Conservation (phyloP, 2,888 invertebrate species). For the Microplitis deprimator region DNA sequence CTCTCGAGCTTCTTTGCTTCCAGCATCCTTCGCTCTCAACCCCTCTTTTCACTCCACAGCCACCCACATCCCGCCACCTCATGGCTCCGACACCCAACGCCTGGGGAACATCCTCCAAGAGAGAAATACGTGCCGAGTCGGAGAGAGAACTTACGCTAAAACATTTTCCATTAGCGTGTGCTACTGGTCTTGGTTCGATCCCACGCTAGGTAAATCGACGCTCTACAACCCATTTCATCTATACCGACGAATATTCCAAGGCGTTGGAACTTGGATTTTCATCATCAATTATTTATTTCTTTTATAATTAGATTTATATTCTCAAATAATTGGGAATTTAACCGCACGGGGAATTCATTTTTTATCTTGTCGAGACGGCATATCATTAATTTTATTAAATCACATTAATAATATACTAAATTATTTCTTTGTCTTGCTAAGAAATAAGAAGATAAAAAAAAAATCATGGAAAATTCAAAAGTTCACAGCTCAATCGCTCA, state of each 20-base stretch:
- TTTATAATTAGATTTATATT: neutral
- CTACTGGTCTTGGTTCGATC: constrained; percentile 45
- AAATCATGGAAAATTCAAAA: too few species aligned
- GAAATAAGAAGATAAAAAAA: too few species aligned
- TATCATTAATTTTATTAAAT: neutral
- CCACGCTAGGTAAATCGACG: constrained; percentile 46
- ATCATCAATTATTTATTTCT: constrained; percentile 15
- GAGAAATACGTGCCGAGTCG: constrained; percentile 50
- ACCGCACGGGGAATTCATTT: neutral
- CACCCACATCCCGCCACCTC: neutral
- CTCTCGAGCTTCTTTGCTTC: constrained; percentile 40
- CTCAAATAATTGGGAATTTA: neutral
- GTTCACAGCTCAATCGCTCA: too few species aligned
- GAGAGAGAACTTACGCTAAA: constrained; percentile 51
- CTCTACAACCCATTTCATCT: constrained; percentile 24
- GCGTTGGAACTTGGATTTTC: constrained; percentile 27
- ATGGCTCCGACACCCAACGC: constrained; percentile 37
- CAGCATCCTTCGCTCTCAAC: constrained; percentile 30
- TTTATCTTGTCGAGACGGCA: neutral
- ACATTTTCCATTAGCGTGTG: constrained; percentile 61
- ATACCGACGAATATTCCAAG: constrained; percentile 41
- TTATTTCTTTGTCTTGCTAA: too few species aligned
- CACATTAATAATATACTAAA: neutral
- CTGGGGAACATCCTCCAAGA: constrained; percentile 50
- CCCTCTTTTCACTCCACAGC: constrained; percentile 8